phyloP scores from a whole-genome alignment of 2,113 vertebrate genomes.

The Scomber colias region DNA sequence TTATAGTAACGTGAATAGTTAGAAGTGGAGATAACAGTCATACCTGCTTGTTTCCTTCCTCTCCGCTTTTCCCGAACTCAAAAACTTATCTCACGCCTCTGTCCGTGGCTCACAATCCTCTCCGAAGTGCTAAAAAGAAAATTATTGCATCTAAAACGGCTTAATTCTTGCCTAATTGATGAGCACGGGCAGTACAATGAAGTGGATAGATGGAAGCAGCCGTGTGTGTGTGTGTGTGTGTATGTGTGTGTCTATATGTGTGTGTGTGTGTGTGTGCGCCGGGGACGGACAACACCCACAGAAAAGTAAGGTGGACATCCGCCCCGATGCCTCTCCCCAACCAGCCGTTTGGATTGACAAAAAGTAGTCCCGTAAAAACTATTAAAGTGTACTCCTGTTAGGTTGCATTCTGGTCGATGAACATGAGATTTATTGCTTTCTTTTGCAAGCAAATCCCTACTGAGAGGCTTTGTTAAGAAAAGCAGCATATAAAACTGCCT shows the following conservation, averaged over 20 bases:
- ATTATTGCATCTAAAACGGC: slow-evolving; percentile 16
- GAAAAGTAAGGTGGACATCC: slow-evolving; percentile 75
- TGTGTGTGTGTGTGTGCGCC: slow-evolving; percentile 56
- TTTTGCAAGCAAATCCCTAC: fast-evolving
- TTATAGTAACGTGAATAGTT: slow-evolving; percentile 77
- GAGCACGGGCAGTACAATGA: slow-evolving; percentile 72
- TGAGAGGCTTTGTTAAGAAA: slow-evolving; percentile 1
- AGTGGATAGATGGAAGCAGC: slow-evolving; percentile 62
- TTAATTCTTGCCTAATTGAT: slow-evolving; percentile 73
- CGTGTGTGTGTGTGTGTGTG: slow-evolving; percentile 48
- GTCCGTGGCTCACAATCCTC: slow-evolving; percentile 10
- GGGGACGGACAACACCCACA: slow-evolving; percentile 76
- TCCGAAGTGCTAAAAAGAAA: not conserved
- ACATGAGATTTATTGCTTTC: not conserved
- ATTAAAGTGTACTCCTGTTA: not conserved
- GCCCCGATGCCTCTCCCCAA: slow-evolving; percentile 74
- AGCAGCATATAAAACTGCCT: not conserved
- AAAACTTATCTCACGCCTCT: slow-evolving; percentile 55
- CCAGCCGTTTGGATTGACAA: slow-evolving; percentile 65
- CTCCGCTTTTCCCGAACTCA: slow-evolving; percentile 35
- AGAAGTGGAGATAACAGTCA: slow-evolving; percentile 71
- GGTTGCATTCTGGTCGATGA: not conserved
- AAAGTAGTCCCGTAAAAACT: slow-evolving; percentile 71
- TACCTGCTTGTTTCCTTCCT: slow-evolving; percentile 68
- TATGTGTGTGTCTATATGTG: slow-evolving; percentile 38